Conservation (phyloP, 2,797 vertebrate species). For the Denticeps clupeoides region DNA sequence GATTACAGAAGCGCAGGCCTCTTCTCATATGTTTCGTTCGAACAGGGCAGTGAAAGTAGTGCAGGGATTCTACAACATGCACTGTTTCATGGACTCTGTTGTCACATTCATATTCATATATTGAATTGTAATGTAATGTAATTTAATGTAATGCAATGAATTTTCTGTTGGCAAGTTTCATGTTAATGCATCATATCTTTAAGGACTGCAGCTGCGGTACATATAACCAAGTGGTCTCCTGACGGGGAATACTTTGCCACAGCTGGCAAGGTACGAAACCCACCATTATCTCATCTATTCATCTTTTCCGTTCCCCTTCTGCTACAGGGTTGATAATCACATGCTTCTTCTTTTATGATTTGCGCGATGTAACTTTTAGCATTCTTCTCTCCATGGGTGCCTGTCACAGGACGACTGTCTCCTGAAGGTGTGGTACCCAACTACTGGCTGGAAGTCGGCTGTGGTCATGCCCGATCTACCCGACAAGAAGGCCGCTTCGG, state of each 20-base stretch:
- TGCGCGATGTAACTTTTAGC: slow-evolving; percentile 1
- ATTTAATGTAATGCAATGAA: neutral
- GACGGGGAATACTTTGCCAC: slow-evolving; percentile 97
- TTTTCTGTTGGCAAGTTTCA: neutral
- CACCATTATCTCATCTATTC: too few species aligned
- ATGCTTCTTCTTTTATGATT: neutral
- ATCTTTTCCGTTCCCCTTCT: too few species aligned
- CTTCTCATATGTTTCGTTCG: too few species aligned
- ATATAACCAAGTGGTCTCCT: slow-evolving; percentile 90
- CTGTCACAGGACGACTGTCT: slow-evolving; percentile 83
- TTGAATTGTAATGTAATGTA: too few species aligned
- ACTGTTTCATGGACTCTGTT: too few species aligned
- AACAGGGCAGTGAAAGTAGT: too few species aligned
- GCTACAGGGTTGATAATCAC: neutral
- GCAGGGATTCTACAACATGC: too few species aligned
- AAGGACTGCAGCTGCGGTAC: slow-evolving; percentile 81
- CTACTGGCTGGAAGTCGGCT: slow-evolving; percentile 86
- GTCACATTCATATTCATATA: too few species aligned
- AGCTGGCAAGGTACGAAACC: slow-evolving; percentile 87
- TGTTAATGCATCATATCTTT: slow-evolving; percentile 4
- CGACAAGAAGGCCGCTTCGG: slow-evolving; percentile 60
- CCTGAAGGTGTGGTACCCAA: slow-evolving; percentile 93
- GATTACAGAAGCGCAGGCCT: too few species aligned
- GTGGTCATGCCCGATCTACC: slow-evolving; percentile 76
- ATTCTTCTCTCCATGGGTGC: neutral